These are phyloP conservation scores for Oligia strigilis DNA, from an alignment of 2,888 invertebrate genomes.

Conservation along the genomic window DNA sequence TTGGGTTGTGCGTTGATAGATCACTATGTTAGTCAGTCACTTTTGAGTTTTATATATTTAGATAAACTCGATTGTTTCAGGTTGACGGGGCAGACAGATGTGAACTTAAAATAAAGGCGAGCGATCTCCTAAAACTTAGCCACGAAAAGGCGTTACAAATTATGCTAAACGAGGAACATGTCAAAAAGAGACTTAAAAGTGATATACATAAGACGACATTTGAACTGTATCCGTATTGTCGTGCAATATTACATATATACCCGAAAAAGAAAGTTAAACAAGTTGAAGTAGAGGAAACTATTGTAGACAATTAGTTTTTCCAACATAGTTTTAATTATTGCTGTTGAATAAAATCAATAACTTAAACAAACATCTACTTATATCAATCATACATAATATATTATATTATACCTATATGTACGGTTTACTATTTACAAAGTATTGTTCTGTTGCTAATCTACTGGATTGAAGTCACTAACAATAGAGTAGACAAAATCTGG, in stretches of 20 bases:
- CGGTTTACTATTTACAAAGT: not conserved
- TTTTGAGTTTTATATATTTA: no score
- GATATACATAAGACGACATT: conserved; percentile 81
- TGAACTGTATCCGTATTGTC: conserved; percentile 84
- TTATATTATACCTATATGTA: not conserved
- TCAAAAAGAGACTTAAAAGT: conserved; percentile 76
- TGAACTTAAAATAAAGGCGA: conserved; percentile 83
- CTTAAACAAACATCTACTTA: not conserved
- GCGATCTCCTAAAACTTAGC: conserved; percentile 76
- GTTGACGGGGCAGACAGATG: conserved; percentile 86
- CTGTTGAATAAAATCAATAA: conserved; percentile 21
- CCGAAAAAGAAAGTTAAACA: conserved; percentile 75
- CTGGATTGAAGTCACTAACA: not conserved
- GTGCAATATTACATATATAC: conserved; percentile 84
- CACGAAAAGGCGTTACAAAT: conserved; percentile 81
- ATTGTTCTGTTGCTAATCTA: not conserved
- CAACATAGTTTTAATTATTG: conserved; percentile 15
- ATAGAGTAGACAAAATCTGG: not conserved
- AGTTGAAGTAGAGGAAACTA: conserved; percentile 46
- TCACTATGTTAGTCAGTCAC: no score
- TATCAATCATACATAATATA: not conserved
- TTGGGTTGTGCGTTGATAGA: no score
- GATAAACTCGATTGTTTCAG: conserved; percentile 69
- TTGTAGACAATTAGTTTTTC: conserved; percentile 27
- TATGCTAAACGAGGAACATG: conserved; percentile 79